These are phyloP conservation scores for Heterotis niloticus DNA, from an alignment of 2,113 vertebrate species.

Conservation along the genomic window DNA sequence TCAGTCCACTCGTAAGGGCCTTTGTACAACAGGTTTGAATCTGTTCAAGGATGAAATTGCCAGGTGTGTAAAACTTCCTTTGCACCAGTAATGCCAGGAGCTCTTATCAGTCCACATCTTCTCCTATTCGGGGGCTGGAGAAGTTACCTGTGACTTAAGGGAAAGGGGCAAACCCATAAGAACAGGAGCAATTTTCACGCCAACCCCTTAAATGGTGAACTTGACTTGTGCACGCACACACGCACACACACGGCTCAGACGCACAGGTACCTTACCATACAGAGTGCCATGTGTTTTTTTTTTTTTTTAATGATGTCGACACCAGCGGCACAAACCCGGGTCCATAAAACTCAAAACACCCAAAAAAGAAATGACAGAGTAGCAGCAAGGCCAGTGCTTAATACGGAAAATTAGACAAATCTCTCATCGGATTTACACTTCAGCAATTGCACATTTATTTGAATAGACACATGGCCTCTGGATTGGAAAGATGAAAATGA, in stretches of 20 bases:
- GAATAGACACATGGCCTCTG: too few species aligned
- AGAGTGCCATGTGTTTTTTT: background rate
- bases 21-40: background rate
- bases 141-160: background rate
- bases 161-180: background rate
- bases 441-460: too few species aligned
- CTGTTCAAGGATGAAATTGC: background rate
- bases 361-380: too few species aligned
- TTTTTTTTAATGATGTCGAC: background rate
- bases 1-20: background rate
- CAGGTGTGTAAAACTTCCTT: background rate
- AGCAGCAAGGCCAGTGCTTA: too few species aligned
- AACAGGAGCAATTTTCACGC: background rate
- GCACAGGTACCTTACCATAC: background rate
- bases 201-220: background rate
- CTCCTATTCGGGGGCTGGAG: background rate
- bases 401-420: too few species aligned
- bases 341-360: too few species aligned
- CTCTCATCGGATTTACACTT: too few species aligned
- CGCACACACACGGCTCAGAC: conserved; percentile 15
- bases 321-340: too few species aligned
- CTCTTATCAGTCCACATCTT: too few species aligned
- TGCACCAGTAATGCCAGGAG: too few species aligned
- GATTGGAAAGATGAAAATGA: too few species aligned
- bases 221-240: background rate